Conservation (phyloP, 2,113 vertebrate species). For the Penelope pileata region DNA sequence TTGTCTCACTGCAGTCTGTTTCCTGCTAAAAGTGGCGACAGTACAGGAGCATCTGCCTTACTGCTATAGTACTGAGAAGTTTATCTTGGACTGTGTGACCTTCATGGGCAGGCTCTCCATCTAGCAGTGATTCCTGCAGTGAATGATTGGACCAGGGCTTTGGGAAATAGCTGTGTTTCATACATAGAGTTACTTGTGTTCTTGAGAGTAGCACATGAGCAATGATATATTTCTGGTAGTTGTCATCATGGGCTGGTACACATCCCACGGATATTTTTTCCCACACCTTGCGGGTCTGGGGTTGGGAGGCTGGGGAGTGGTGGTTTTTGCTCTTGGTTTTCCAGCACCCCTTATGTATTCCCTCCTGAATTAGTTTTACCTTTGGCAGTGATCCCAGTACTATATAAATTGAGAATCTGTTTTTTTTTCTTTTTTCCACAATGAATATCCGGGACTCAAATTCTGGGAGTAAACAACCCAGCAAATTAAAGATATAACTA, state of each 20-base stretch:
- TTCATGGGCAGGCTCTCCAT: neutral
- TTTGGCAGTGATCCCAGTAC: neutral
- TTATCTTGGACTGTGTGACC: neutral
- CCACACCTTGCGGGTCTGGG: neutral
- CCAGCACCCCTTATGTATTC: neutral
- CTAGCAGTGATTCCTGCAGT: neutral
- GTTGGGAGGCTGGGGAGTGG: neutral
- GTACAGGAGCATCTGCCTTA: neutral
- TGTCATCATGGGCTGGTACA: neutral
- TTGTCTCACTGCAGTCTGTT: neutral
- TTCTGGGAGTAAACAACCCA: neutral
- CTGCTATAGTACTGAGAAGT: neutral
- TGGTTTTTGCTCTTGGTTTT: neutral
- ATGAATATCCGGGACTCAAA: neutral
- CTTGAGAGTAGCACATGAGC: neutral
- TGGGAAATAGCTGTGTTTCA: neutral
- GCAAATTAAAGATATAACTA: neutral
- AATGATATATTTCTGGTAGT: neutral
- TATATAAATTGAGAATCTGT: neutral
- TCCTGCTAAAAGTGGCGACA: neutral
- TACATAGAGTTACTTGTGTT: neutral
- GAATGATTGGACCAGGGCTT: neutral
- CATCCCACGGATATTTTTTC: neutral
- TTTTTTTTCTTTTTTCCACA: neutral
- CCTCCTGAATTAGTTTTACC: conserved; percentile 6